Percentiles rank a stretch among this genome's conserved stretches.
These are phyloP conservation scores for Catonia carolina DNA, from an alignment of 2,888 invertebrate species.

Conservation along the genomic window DNA sequence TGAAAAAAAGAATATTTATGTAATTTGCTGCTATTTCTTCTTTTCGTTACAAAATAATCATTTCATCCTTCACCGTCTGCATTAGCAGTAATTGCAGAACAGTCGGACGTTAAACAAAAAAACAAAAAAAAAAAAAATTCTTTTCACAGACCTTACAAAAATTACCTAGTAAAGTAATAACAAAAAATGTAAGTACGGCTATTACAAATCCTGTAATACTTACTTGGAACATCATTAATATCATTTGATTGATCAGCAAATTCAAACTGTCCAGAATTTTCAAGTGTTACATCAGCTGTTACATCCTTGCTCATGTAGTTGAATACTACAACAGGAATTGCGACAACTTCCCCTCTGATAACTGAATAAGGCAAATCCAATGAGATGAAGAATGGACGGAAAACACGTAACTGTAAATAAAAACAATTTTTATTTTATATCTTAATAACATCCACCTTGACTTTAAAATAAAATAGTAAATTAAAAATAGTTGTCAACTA, in stretches of 20 bases:
- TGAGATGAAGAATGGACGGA: constrained; percentile 76
- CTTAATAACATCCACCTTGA: too few relatives aligned
- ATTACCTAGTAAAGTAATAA: too few relatives aligned
- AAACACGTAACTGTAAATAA: constrained; percentile 55
- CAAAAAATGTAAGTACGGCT: too few relatives aligned
- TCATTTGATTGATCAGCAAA: constrained; percentile 75
- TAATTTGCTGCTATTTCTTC: too few relatives aligned
- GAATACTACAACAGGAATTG: constrained; percentile 79
- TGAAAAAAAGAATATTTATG: too few relatives aligned
- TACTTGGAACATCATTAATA: constrained; percentile 62
- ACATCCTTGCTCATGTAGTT: constrained; percentile 78
- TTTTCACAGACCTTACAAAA: too few relatives aligned
- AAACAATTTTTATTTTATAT: background rate
- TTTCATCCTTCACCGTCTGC: too few relatives aligned
- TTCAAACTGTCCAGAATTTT: constrained; percentile 69
- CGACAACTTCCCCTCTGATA: constrained; percentile 82
- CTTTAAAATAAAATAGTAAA: background rate
- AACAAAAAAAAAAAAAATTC: too few relatives aligned
- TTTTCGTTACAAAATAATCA: too few relatives aligned
- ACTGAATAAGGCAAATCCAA: constrained; percentile 84
- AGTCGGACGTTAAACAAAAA: too few relatives aligned
- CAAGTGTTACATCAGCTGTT: constrained; percentile 73
- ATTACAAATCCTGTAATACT: too few relatives aligned
- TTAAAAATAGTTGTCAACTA: background rate
- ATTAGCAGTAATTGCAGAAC: too few relatives aligned